Percentiles rank a stretch among this genome's conserved stretches.
Evolutionary conservation across 1,140 invertebrate genomes (phyloP).

Genomic region (Drosophila biarmipes): DNA sequence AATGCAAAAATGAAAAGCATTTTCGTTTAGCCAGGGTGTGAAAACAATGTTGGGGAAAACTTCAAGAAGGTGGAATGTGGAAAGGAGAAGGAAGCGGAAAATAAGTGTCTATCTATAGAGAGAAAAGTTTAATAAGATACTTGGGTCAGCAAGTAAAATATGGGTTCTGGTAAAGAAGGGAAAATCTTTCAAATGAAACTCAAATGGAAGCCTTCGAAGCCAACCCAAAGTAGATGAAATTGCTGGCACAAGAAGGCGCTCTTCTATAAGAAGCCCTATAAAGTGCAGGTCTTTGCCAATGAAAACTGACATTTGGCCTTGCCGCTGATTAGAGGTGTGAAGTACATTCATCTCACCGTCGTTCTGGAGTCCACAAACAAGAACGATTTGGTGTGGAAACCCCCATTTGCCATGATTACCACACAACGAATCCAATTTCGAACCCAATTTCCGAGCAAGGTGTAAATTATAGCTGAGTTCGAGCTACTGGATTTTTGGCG

Average conservation of each 20-base stretch:
- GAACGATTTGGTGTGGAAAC: slow-evolving; percentile 15
- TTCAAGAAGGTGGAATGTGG: not conserved
- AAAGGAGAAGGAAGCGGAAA: not conserved
- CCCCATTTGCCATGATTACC: slow-evolving; percentile 17
- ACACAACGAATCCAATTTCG: slow-evolving; percentile 7
- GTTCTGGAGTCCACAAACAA: slow-evolving; percentile 23
- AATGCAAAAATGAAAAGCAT: slow-evolving; percentile 50
- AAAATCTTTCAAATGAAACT: not conserved
- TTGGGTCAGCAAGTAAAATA: not conserved
- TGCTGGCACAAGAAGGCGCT: not conserved
- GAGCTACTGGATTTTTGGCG: slow-evolving; percentile 21
- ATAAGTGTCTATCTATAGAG: not conserved
- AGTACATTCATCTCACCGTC: not conserved
- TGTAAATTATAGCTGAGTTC: slow-evolving; percentile 27
- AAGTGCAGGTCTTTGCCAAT: slow-evolving; percentile 23
- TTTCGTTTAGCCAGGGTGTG: slow-evolving; percentile 45
- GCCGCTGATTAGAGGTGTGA: slow-evolving; percentile 16
- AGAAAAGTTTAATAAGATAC: not conserved
- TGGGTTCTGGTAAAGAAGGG: not conserved
- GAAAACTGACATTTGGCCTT: slow-evolving; percentile 35
- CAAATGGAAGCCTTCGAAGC: not conserved
- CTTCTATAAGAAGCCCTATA: slow-evolving; percentile 4
- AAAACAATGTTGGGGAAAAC: slow-evolving; percentile 28
- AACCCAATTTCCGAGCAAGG: slow-evolving; percentile 17
- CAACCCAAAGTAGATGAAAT: slow-evolving; percentile 1